A percentile compares a stretch with the other conserved stretches of the same genome.
phyloP scores from a whole-genome alignment of 2,113 vertebrate species.

The Narcine bancroftii region DNA sequence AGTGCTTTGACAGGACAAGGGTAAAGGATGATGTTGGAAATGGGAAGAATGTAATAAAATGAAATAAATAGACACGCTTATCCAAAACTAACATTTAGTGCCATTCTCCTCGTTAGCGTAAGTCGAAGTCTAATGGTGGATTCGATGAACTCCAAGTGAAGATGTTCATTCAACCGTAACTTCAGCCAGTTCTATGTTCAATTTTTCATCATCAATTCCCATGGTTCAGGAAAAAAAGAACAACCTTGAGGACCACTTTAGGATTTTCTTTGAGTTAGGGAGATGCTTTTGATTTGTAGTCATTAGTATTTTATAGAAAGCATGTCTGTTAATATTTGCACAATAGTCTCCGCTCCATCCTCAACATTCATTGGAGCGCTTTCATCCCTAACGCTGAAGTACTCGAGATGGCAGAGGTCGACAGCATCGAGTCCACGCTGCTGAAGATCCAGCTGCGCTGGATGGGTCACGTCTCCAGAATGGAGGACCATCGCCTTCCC shows the following conservation, averaged over 20 bases:
- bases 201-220: background rate
- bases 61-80: background rate
- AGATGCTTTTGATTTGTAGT: background rate
- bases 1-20: background rate
- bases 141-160: too few species aligned
- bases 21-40: background rate
- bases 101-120: background rate
- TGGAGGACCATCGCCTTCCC: too few species aligned
- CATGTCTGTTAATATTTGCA: background rate
- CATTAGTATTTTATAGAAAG: background rate
- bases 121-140: background rate
- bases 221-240: background rate
- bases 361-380: too few species aligned
- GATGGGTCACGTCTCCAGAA: too few species aligned
- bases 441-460: too few species aligned
- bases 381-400: too few species aligned
- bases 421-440: too few species aligned
- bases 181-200: background rate
- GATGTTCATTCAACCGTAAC: background rate
- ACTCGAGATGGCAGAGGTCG: too few species aligned
- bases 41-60: background rate
- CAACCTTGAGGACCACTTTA: background rate
- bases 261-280: background rate
- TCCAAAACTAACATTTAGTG: background rate
- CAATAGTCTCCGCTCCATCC: too few species aligned